Base-by-base conservation (phyloP, 2,888 invertebrate species). In the Tenthredo distinguenda region DNA sequence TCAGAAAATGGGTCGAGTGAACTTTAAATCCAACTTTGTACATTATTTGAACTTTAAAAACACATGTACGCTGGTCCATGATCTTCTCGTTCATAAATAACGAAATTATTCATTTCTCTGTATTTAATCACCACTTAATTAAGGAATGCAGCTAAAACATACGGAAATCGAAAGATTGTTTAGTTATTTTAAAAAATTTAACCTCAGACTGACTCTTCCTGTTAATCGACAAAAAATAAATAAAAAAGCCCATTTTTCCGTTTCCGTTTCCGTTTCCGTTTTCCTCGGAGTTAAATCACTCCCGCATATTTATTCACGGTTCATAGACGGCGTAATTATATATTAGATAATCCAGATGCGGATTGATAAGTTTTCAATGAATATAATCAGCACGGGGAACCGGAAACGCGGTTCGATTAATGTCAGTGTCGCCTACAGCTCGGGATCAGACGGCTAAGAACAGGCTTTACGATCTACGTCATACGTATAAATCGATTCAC, bases 401-500 rank as follows among this genome's bases (percentile, higher is more conserved):
- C 79, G 62, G 79, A 81, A 81, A 37, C 21, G 15, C 12, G 10
- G 21, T 81, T 37, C 15, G 4, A 21, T 43, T 40, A 62, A 81
- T 62, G 81, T 81, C 62, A 81, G 81, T 81, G 62, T 62, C 62
- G 18, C 6, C 37, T 37, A 37, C 2, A n/a, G 18, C 34, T 21
- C 47, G 15, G 10, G 3, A 76, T 47, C 76, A 55, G 26, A 18
- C 77, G 12, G 47, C 26, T 55, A 21, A 68, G 6, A 81, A 81
- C 79, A n/a, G 62, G 79, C 62, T 81, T 40, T 21, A 37, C 37
- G n/a, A 81, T 62, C 58, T 10, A 40, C 58, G 58, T 77, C 77
- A 62, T 21, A 31, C 15, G 12, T 21, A n/a, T 62, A 21, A 31
- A 43, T 74, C 72, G 26, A 68, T 68, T 21, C 26, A 40, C 21